Base-by-base conservation (phyloP, 2,113 vertebrate species). In the Hippocampus zosterae region DNA sequence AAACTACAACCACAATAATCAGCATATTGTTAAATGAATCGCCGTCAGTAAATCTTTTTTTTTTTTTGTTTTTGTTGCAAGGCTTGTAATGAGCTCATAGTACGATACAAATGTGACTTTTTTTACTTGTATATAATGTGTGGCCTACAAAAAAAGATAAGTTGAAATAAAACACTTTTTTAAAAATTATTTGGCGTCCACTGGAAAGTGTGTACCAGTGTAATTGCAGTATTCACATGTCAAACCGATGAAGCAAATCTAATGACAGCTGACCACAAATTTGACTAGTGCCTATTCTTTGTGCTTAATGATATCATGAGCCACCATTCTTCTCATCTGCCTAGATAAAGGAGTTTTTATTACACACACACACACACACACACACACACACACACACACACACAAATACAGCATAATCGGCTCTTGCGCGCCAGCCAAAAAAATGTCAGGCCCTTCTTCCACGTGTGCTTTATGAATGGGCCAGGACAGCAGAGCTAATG, bases 401-500 rank as follows among this genome's bases (percentile, higher is more conserved):
- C 62, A 61, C 67, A 68, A 64, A 60, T 65, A 65, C 53, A 33
- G 42, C 8, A 37, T 69, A 73, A 77, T 81, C 74, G 62, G 57
- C 55, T 69, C 68, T 56, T 65, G 63, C 70, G 67, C 68, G 81
- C 46, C 77, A 81, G 70, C 63, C 63, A 65, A 53, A 83, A 83
- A 89, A 84, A 88, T 87, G 88, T 88, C 88, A 87, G 82, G 81
- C 81, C 81, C 40, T 85, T 65, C 69, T 81, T 84, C 86, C 82
- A 85, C 83, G 78, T 71, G 68, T 84, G 73, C 81, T 85, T 83
- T 88, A 82, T 86, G 83, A 89, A 90, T 82, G 86, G 84, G 81
- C 84, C 86, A 74, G 83, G 87, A 88, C 87, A 87, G 81, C 65
- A 64, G 79, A 68, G 87, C 86, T 91, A 89, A 90, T 90, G 86